Evolutionary conservation across 2,888 invertebrate species (phyloP), one percentile per base, ranked within the genome.

Genomic region (Drosophila flavopinicola): DNA sequence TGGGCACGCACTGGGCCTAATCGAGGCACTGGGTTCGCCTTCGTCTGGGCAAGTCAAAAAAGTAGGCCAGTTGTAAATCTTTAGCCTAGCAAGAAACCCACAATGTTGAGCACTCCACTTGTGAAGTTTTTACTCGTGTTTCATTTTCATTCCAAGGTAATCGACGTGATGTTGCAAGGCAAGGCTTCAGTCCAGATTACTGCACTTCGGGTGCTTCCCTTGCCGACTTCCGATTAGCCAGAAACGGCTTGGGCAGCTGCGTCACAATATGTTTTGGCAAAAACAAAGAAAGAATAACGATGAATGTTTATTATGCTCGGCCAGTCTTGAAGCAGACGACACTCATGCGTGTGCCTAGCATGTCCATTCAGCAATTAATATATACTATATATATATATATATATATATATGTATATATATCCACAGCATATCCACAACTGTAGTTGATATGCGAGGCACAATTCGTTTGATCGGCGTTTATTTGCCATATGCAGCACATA

Each of bases 61-160:
- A 77, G 70, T 79, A 68, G 78, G 79, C 57, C 75, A 78, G 48
- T 35, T 66, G 63, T 84, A 74, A 79, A 84, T 80, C 82, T 74
- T 63, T 37, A 24, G 23, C 54, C 29, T 48, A 44, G 41, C 35
- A 35, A 60, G 60, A 67, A 67, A 70, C 51, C 39, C 59, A 61
- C 51, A 75, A 67, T 38, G 11, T 54, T 45, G 33, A 25, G 33
- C 35, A 70, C 66, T 69, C 52, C 58, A 58, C 42, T 66, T 58
- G 32, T 51, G 39, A 42, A 63, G 44, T 61, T 65, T 69, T 52
- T 11, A 42, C 66, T 64, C 48, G 61, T 67, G 53, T 47, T 32
- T 30, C 25, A 20, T 20, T 20, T 20, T 20, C 20, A 85, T 57
- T 58, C 68, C 82, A 85, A 80, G 75, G 85, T 57, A 35, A 52